phyloP scores from a whole-genome alignment of 2,888 invertebrate genomes.

The Nasonovia ribisnigri region DNA sequence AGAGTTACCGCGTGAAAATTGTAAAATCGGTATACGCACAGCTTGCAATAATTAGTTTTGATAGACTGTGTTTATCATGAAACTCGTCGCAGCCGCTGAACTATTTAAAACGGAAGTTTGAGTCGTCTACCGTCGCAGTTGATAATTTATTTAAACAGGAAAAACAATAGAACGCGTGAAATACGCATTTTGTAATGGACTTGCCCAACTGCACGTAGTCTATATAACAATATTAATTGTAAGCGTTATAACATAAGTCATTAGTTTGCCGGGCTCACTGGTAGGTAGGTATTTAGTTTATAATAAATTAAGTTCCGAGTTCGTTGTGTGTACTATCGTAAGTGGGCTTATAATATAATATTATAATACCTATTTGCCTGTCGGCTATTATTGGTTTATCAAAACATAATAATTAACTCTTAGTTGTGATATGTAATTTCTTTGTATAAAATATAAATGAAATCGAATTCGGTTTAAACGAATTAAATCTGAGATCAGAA shows the following conservation, averaged over 20 bases:
- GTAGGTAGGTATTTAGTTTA: neutral
- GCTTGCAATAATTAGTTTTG: neutral
- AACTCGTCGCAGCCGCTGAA: neutral
- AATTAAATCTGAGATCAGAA: neutral
- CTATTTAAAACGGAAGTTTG: neutral
- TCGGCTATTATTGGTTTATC: neutral
- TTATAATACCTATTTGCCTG: too few relatives aligned
- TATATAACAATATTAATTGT: neutral
- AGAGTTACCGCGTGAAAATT: neutral
- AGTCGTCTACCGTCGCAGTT: neutral
- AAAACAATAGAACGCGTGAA: too few relatives aligned
- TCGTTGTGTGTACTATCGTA: neutral
- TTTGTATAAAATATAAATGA: neutral
- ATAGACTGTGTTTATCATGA: neutral
- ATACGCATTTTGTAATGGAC: too few relatives aligned
- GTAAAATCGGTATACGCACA: neutral
- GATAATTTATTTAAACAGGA: neutral
- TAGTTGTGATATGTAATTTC: neutral
- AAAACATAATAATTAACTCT: neutral
- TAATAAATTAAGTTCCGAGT: neutral
- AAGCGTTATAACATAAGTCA: neutral
- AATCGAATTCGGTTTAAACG: neutral
- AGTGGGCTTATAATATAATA: neutral
- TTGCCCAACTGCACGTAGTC: too few relatives aligned
- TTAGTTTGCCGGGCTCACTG: neutral